Percentiles rank a stretch among this genome's conserved stretches.
Evolutionary conservation across 1,140 invertebrate species (phyloP).

Genomic region (Drosophila varians): DNA sequence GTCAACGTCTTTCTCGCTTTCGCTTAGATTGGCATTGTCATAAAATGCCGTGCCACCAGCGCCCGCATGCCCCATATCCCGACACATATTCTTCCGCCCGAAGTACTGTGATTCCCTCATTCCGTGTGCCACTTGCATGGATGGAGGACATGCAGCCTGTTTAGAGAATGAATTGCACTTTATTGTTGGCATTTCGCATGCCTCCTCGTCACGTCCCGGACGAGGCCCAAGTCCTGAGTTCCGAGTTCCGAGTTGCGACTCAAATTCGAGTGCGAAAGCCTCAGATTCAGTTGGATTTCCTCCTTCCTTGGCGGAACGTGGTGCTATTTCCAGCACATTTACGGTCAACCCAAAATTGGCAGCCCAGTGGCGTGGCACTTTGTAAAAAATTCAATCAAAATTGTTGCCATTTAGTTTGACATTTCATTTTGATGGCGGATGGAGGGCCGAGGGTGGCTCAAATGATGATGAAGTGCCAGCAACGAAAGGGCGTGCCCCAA

Average conservation of each 20-base stretch:
- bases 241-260: neutral
- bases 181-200: conserved; percentile 73
- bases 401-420: conserved; percentile 82
- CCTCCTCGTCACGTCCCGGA: conserved; percentile 48
- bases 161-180: conserved; percentile 77
- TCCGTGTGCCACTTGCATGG: conserved; percentile 29
- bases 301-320: conserved; percentile 59
- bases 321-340: conserved; percentile 50
- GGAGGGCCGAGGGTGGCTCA: conserved; percentile 29
- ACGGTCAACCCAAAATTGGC: conserved; percentile 35
- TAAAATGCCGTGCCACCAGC: conserved; percentile 56
- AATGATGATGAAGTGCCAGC: conserved; percentile 74
- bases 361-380: conserved; percentile 17
- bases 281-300: conserved; percentile 64
- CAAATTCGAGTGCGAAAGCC: conserved; percentile 51
- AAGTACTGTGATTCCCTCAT: conserved; percentile 56
- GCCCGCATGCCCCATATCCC: conserved; percentile 3
- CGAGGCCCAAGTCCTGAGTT: conserved; percentile 33
- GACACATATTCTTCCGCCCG: conserved; percentile 22
- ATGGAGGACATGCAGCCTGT: conserved; percentile 51
- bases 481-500: conserved; percentile 44
- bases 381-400: conserved; percentile 77
- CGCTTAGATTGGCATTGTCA: conserved; percentile 79
- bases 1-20: conserved; percentile 67
- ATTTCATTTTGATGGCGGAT: conserved; percentile 76